Base-by-base conservation (phyloP, 2,797 vertebrate genomes). In the Columba guinea region DNA sequence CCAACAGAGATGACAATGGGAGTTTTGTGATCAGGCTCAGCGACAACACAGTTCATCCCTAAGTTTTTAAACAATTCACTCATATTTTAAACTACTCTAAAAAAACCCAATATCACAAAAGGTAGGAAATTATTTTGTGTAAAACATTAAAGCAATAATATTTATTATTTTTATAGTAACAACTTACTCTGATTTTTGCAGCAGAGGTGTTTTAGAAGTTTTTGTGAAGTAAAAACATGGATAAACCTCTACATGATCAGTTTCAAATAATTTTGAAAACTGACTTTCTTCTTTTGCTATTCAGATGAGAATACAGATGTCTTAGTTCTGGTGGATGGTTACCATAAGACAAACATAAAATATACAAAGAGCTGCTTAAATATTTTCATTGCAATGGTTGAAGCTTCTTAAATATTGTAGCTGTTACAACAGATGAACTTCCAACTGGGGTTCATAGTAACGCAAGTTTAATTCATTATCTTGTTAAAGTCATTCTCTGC, bases 361-460 rank as follows among this genome's bases (percentile, higher is more conserved):
- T 68, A 26, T n/a, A 82, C 73, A 39, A 89, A 84, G 75, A 58
- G 3, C 77, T 90, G n/a, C 53, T 80, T 79, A 93, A 90, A 96
- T 94, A 94, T 94, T 96, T 96, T 84, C 90, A 60, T 44, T 90
- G 59, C 28, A 77, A 70, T 63, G 63, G 24, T 17, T 91, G 56
- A 90, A 32, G 15, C 60, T 84, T 88, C 89, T 85, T 70, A 90
- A 96, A 96, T 81, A 90, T 67, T 94, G 82, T 94, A 73, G 80
- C 48, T 90, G 77, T 88, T 93, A 84, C 32, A 94, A 94, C 87
- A 97, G 88, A 93, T 94, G 87, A 96, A 89, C 70, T 82, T 94
- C 87, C 76, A 86, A 94, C 67, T 94, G 90, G 91, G 32, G 77
- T 68, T 94, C 52, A 67, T 94, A 76, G 77, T 41, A 80, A 91